A percentile compares a stretch with the other conserved stretches of the same genome.
Evolutionary conservation across 2,113 vertebrate species (phyloP).

Genomic region (Pedetes capensis): DNA sequence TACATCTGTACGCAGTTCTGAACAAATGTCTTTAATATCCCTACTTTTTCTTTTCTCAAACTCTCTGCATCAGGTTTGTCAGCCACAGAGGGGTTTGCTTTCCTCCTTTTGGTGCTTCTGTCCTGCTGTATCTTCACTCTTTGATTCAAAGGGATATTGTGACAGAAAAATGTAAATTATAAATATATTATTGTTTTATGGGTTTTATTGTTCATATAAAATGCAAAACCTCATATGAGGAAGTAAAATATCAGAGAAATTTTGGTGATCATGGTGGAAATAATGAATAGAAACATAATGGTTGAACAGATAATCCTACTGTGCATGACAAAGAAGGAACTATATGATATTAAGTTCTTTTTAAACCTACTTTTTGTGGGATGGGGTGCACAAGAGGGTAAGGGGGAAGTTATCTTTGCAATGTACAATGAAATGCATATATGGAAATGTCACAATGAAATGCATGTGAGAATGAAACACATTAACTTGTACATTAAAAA

Average conservation of each 20-base stretch:
- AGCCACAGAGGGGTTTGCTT: too few species aligned
- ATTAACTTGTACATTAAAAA: too few species aligned
- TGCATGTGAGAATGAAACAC: too few species aligned
- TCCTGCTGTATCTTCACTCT: background rate
- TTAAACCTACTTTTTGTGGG: background rate
- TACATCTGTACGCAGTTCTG: too few species aligned
- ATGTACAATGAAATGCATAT: too few species aligned
- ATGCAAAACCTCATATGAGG: background rate
- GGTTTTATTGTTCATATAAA: background rate
- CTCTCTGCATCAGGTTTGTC: too few species aligned
- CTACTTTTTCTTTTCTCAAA: too few species aligned
- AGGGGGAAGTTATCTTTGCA: too few species aligned
- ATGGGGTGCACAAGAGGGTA: too few species aligned
- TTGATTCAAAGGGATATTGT: background rate
- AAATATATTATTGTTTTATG: background rate
- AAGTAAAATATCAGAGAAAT: conserved; percentile 41
- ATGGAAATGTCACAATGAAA: too few species aligned
- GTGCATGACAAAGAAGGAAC: background rate
- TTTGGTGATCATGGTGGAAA: background rate
- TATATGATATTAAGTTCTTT: background rate
- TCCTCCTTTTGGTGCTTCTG: too few species aligned
- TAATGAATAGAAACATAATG: background rate
- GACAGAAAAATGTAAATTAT: background rate
- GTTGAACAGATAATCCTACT: background rate
- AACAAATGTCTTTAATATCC: too few species aligned